These are phyloP conservation scores for Agrilus biguttatus DNA, from an alignment of 2,888 invertebrate genomes.

Conservation along the genomic window DNA sequence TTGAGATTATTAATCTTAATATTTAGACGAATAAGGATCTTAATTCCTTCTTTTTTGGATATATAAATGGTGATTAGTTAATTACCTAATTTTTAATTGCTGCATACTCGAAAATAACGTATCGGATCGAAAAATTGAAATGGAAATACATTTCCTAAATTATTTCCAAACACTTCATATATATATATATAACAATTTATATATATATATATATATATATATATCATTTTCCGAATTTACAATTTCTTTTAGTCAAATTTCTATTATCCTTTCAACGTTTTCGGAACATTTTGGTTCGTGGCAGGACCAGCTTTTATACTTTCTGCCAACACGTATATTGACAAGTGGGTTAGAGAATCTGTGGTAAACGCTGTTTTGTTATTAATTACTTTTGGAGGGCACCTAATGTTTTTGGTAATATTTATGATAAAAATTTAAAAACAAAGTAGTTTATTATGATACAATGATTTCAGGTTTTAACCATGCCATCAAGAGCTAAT, in stretches of 20 bases:
- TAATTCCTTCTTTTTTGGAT: too few relatives aligned
- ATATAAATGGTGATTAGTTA: too few relatives aligned
- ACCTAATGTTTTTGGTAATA: slow-evolving; percentile 47
- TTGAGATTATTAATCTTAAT: too few relatives aligned
- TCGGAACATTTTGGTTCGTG: slow-evolving; percentile 78
- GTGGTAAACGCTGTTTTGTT: slow-evolving; percentile 51
- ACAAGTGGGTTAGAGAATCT: slow-evolving; percentile 66
- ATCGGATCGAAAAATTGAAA: too few relatives aligned
- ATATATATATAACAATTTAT: too few relatives aligned
- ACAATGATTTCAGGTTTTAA: slow-evolving; percentile 48
- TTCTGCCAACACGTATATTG: slow-evolving; percentile 64
- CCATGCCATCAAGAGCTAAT: slow-evolving; percentile 73
- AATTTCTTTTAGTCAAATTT: slow-evolving; percentile 45
- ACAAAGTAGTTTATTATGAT: not conserved
- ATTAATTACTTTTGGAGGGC: slow-evolving; percentile 46
- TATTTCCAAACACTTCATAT: too few relatives aligned
- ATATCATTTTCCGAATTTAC: not conserved
- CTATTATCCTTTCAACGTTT: slow-evolving; percentile 68
- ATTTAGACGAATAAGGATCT: too few relatives aligned
- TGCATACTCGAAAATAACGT: too few relatives aligned
- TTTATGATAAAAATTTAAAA: not conserved
- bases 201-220: too few relatives aligned
- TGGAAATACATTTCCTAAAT: too few relatives aligned
- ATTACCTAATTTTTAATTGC: too few relatives aligned
- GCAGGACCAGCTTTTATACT: slow-evolving; percentile 68